A percentile compares a stretch with the other conserved stretches of the same genome.
These are phyloP conservation scores for Plemyria rubiginata DNA, from an alignment of 2,888 invertebrate genomes.

Conservation along the genomic window DNA sequence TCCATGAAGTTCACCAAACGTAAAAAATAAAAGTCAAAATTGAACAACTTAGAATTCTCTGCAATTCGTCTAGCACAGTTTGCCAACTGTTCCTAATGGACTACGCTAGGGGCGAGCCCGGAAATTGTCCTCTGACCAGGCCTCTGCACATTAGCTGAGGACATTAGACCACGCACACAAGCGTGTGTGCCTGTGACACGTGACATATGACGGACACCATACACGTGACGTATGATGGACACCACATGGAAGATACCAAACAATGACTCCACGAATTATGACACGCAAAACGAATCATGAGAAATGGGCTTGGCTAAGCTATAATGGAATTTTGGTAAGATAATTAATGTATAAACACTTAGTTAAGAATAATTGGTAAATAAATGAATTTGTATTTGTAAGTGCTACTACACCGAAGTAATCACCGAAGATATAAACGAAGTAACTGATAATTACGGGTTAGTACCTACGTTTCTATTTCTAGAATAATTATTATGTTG, in stretches of 20 bases:
- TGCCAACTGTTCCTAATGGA: slow-evolving; percentile 12
- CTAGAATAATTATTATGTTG: too few species aligned
- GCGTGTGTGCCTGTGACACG: slow-evolving; percentile 61
- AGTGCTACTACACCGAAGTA: too few species aligned
- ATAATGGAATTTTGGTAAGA: slow-evolving; percentile 35
- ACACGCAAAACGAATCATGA: slow-evolving; percentile 40
- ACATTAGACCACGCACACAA: slow-evolving; percentile 70
- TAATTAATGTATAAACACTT: slow-evolving; percentile 16
- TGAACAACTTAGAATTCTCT: too few species aligned
- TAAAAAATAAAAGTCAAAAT: background rate
- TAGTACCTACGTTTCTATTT: too few species aligned
- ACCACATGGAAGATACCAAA: slow-evolving; percentile 48
- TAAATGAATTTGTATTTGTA: too few species aligned
- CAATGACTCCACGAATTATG: slow-evolving; percentile 61
- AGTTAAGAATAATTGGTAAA: too few species aligned
- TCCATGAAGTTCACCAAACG: too few species aligned
- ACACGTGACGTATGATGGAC: slow-evolving; percentile 64
- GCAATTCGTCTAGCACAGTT: background rate
- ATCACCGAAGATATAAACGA: background rate
- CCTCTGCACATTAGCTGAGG: slow-evolving; percentile 74
- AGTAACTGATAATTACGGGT: background rate
- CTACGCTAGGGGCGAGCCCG: slow-evolving; percentile 66
- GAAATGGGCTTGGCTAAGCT: slow-evolving; percentile 21
- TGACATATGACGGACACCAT: slow-evolving; percentile 57
- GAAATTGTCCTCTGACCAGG: slow-evolving; percentile 81